These are phyloP conservation scores for Athalia cordata DNA, from an alignment of 2,888 invertebrate genomes.

Conservation along the genomic window DNA sequence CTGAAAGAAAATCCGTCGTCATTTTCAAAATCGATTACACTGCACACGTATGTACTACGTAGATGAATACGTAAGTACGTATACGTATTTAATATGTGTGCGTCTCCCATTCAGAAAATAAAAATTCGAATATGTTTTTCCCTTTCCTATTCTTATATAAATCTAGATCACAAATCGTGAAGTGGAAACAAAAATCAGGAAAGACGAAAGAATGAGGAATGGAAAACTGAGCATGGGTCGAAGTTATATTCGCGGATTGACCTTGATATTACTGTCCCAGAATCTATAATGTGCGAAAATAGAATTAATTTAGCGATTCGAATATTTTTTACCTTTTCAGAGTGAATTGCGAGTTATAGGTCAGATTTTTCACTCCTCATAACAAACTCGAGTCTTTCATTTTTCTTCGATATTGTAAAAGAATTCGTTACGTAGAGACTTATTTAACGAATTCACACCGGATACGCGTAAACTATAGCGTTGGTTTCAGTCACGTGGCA, in stretches of 20 bases:
- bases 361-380: no score
- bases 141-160: no score
- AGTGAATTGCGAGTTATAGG: no score
- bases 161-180: no score
- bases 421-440: no score
- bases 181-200: neutral
- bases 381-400: neutral
- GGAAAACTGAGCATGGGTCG: no score
- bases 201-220: neutral
- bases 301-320: neutral
- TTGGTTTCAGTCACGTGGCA: slow-evolving; percentile 10
- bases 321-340: slow-evolving; percentile 15
- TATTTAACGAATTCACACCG: neutral
- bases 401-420: neutral
- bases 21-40: no score
- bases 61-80: no score
- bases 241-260: slow-evolving; percentile 7
- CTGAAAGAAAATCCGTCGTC: neutral
- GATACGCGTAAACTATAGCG: neutral
- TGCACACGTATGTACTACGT: no score
- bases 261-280: slow-evolving; percentile 36
- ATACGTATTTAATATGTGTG: no score
- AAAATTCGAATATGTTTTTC: no score
- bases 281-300: slow-evolving; percentile 13
- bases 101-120: no score